Base-by-base conservation (phyloP, 2,113 vertebrate genomes). In the Jacana jacana region DNA sequence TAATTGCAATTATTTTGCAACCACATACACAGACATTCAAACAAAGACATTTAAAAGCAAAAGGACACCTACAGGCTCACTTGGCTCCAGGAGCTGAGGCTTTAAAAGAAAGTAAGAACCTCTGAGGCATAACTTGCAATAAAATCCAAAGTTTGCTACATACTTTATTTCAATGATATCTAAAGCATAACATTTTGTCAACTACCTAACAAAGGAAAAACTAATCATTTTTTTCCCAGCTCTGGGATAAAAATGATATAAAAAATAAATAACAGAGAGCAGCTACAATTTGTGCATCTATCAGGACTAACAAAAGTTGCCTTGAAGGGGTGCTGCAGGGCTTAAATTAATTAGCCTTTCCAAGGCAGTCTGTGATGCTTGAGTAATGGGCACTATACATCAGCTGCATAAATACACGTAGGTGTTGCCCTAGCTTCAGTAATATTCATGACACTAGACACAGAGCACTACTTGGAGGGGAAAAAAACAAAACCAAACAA, bases 321-420 rank as follows among this genome's bases (percentile, higher is more conserved):
- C 95, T 96, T 92, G 40, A 60, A 96, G 93, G 88, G 72, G 73
- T 93, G 88, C 95, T 93, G 86, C 83, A 69, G 88, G 86, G 92
- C 78, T 91, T 93, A 89, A 96, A 96, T 95, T 96, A 94, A 96
- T 96, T 95, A 96, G 80, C 57, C 37, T 84, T 95, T 64, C 81
- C 0, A 1, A 77, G 89, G 75, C 54, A 89, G 77, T 17, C 17
- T 64, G 63, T 58, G 90, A 89, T 85, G 81, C 49, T 78, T 81
- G 80, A 96, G 89, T 25, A 92, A 94, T 60, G 35, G 91, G 73
- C 60, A 64, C 51, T n/a, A n/a, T 30, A 85, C 6, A 92, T 81
- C 89, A 96, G 63, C 66, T 87, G 58, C 63, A 91, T 73, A 86
- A 94, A 84, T 66, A 80, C 31, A 51, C 4, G 78, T 80, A 91